These are phyloP conservation scores for Carcina quercana DNA, from an alignment of 2,888 invertebrate genomes.

Conservation along the genomic window DNA sequence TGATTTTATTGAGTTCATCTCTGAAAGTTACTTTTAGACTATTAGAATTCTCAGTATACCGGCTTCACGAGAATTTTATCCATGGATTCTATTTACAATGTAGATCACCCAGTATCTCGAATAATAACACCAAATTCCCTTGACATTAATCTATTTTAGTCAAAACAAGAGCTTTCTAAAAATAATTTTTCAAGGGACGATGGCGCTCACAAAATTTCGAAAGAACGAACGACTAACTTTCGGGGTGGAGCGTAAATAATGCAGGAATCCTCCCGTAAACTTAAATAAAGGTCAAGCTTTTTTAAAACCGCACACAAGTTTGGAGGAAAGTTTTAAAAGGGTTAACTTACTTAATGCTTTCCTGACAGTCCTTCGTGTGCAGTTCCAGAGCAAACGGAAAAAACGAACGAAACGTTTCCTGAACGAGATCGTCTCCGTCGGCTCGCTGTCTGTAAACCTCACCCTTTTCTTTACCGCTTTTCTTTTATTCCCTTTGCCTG, in stretches of 20 bases:
- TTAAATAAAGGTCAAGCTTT: conserved; percentile 21
- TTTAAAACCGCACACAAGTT: conserved; percentile 4
- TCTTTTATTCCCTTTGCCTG: conserved; percentile 31
- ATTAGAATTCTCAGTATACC: no score
- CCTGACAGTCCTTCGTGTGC: conserved; percentile 38
- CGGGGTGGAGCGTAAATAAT: conserved; percentile 24
- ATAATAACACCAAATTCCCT: no score
- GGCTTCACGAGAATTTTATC: no score
- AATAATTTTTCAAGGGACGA: conserved; percentile 21
- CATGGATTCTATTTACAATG: no score
- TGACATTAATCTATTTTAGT: no score
- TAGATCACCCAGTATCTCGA: no score
- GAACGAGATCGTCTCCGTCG: conserved; percentile 32
- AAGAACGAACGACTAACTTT: conserved; percentile 20
- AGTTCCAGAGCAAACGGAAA: conserved; percentile 49
- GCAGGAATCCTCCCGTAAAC: conserved; percentile 23
- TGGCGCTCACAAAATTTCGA: conserved; percentile 23
- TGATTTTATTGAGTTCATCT: no score
- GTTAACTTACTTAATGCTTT: conserved; percentile 46
- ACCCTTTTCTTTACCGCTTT: conserved; percentile 49
- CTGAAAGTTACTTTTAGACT: no score
- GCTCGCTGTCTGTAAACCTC: conserved; percentile 45
- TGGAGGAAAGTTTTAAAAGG: conserved; percentile 10
- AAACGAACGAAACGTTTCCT: conserved; percentile 43
- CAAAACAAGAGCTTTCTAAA: conserved; percentile 13